Base-by-base conservation (phyloP, 2,113 vertebrate genomes). In the Pavo muticus region DNA sequence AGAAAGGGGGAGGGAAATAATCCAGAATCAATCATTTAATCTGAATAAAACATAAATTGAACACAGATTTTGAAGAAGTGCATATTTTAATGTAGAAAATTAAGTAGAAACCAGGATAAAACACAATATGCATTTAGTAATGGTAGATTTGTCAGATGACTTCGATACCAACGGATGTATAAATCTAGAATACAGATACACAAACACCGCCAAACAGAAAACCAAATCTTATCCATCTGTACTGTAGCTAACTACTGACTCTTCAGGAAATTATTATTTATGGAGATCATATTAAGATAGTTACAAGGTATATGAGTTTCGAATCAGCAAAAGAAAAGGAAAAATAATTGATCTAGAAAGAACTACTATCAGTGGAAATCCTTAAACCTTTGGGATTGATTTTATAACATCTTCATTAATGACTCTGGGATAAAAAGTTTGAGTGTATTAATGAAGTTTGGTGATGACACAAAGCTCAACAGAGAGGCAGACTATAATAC, bases 361-460 rank as follows among this genome's bases (percentile, higher is more conserved):
- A 84, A 52, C 30, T 30, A 12, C 24, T 59, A 29, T 64, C 65
- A 75, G 80, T 65, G 80, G 47, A 92, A 96, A 88, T 57, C 20
- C 61, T 96, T 88, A 75, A 92, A 64, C 92, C 57, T 90, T 92
- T 91, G 91, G 94, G 92, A 93, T 29, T 87, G 88, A 82, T 47
- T 90, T 93, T 88, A 84, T 95, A 94, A 96, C 88, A 30, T 96
- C 96, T 96, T 95, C 80, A 96, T 96, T 96, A 96, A 70, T 90
- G 85, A 80, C 63, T 61, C 60, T 71, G 71, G 59, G 64, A 83
- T 83, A 90, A 90, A 84, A 88, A 96, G 27, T 37, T 90, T 80
- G 65, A 8, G 0, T 60, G 61, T 81, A 60, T 61, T 96, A 88
- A 93, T 96, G 88, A 95, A 96, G 73, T 93, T 84, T 88, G 65